phyloP scores from a whole-genome alignment of 1,140 invertebrate species.

The Drosophila melanica region DNA sequence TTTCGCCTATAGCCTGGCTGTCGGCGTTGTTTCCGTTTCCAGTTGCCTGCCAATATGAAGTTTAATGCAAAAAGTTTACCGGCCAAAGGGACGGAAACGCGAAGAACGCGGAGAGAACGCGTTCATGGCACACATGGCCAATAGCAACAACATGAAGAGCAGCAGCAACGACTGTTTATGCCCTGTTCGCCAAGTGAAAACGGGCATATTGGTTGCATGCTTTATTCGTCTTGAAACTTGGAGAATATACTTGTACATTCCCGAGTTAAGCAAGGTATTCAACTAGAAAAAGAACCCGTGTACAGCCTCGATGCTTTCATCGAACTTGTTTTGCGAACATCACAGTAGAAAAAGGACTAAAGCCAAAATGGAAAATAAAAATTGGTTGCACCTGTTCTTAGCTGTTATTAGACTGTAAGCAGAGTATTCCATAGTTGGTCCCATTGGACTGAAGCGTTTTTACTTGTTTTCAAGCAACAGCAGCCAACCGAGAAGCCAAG shows the following conservation, averaged over 20 bases:
- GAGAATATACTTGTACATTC: too few species aligned
- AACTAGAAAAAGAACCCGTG: too few species aligned
- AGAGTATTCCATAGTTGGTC: not conserved
- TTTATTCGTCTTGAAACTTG: too few species aligned
- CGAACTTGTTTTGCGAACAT: too few species aligned
- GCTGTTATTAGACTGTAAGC: too few species aligned
- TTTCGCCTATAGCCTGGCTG: constrained; percentile 5
- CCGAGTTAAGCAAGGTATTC: too few species aligned
- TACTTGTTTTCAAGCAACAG: constrained; percentile 5
- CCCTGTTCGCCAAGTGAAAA: not conserved
- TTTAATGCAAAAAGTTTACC: constrained; percentile 68
- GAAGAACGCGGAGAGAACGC: not conserved
- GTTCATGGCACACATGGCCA: not conserved
- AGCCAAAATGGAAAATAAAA: too few species aligned
- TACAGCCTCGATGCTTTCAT: too few species aligned
- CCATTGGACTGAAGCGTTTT: not conserved
- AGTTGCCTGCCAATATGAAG: constrained; percentile 34
- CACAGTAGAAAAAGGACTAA: too few species aligned
- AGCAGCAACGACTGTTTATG: not conserved
- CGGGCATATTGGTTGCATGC: not conserved
- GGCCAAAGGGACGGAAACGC: not conserved
- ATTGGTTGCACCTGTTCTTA: too few species aligned
- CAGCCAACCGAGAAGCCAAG: not conserved
- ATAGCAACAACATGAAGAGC: not conserved
- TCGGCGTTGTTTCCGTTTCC: constrained; percentile 56